Conservation (phyloP, 2,888 invertebrate genomes). For the Isoperla grammatica region DNA sequence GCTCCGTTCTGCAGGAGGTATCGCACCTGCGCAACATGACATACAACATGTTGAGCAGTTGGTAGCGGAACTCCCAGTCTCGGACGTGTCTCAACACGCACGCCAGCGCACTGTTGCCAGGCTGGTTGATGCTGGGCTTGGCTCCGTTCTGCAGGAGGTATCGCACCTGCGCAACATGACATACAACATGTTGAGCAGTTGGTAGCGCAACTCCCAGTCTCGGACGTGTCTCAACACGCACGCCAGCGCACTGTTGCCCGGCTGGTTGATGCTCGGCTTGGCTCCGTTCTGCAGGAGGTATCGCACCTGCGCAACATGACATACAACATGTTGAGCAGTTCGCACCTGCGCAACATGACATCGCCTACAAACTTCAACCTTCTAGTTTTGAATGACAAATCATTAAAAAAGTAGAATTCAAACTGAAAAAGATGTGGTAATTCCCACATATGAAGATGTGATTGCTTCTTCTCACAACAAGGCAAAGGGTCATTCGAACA, state of each 20-base stretch:
- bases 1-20: slow-evolving; percentile 59
- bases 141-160: slow-evolving; percentile 59
- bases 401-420: too few relatives aligned
- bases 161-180: slow-evolving; percentile 37
- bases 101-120: slow-evolving; percentile 61
- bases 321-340: slow-evolving; percentile 52
- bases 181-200: slow-evolving; percentile 52
- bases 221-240: slow-evolving; percentile 64
- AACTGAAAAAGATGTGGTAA: too few relatives aligned
- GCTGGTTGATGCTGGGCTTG: slow-evolving; percentile 61
- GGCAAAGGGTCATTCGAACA: too few relatives aligned
- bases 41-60: slow-evolving; percentile 52
- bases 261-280: slow-evolving; percentile 61
- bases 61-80: slow-evolving; percentile 61
- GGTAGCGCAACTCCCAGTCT: slow-evolving; percentile 61
- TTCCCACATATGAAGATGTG: too few relatives aligned
- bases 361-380: too few relatives aligned
- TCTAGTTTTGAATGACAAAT: too few relatives aligned
- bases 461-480: too few relatives aligned
- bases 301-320: slow-evolving; percentile 37
- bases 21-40: slow-evolving; percentile 37
- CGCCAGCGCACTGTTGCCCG: slow-evolving; percentile 61
- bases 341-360: slow-evolving; percentile 37
- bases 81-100: slow-evolving; percentile 64
- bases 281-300: slow-evolving; percentile 59